These are phyloP conservation scores for Diabrotica undecimpunctata DNA, from an alignment of 1,140 invertebrate species.

Conservation along the genomic window DNA sequence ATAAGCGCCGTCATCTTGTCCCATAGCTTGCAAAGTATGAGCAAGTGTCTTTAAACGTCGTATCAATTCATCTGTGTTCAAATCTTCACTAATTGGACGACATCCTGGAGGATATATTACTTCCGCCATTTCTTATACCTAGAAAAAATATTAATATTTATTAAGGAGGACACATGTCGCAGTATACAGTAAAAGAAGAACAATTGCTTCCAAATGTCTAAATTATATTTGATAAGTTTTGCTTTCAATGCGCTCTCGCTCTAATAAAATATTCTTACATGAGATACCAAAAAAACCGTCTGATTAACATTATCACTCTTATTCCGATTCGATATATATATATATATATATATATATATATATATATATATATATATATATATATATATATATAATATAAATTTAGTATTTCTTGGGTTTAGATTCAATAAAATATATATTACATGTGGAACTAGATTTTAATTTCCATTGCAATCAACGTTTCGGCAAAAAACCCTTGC, in stretches of 20 bases:
- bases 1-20: slow-evolving; percentile 91
- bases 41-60: slow-evolving; percentile 88
- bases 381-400: too few relatives aligned
- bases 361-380: too few relatives aligned
- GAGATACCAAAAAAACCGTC: neutral
- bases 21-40: slow-evolving; percentile 93
- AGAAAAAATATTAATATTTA: slow-evolving; percentile 18
- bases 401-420: too few relatives aligned
- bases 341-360: too few relatives aligned
- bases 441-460: too few relatives aligned
- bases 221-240: neutral
- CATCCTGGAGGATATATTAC: slow-evolving; percentile 85
- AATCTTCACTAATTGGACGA: slow-evolving; percentile 84
- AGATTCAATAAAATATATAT: too few relatives aligned
- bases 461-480: too few relatives aligned
- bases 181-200: neutral
- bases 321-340: neutral
- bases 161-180: neutral
- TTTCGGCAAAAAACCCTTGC: too few relatives aligned
- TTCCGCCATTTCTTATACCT: slow-evolving; percentile 60
- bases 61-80: slow-evolving; percentile 92
- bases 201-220: neutral
- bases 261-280: too few relatives aligned
- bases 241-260: too few relatives aligned
- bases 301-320: neutral